Evolutionary conservation across 2,888 invertebrate species (phyloP), one percentile per base, ranked within the genome.

Genomic region (Exocentrus adspersus): DNA sequence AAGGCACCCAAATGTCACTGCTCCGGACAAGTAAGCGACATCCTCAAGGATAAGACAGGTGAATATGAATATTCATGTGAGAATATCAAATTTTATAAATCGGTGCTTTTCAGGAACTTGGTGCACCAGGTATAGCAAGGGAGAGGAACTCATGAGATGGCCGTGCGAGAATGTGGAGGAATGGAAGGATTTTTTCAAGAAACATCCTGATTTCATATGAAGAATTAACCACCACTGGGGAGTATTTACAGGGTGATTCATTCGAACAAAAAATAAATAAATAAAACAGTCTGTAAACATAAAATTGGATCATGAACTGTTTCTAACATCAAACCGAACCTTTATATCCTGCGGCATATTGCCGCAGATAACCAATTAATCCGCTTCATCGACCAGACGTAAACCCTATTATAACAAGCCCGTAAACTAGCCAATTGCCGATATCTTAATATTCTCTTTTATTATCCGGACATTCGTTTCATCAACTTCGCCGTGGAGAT

Each of bases 131-230:
- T 79, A 77, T 67, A 72, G 67, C 45, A 74, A 73, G 62, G 80
- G 80, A 6, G 65, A 75, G 56, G 79, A 79, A 65, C 62, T 75
- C 43, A 75, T 61, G 72, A 67, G 79, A 41, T 80, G 80, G 80
- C 77, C 79, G 2, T 80, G 80, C 61, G 80, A 80, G 60, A 80
- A 80, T 62, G 65, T 71, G 7, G 41, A 69, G 32, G 79, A 79
- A 57, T 80, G 80, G 80, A 73, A 78, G 16, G 74, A 74, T 2
- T 80, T 79, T 64, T 78, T 80, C 60, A 69, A 68, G 57, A 73
- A 73, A 69, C 65, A 77, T 68, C 79, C 78, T 17, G 75, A 75
- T 66, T 70, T 75, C 16, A 50, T 74, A 51, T 75, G 67, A 69
- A 30, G 16, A 43, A 37, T n/a, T 53, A n/a, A n/a, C n/a, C n/a